Evolutionary conservation across 2,113 vertebrate species (phyloP).

Genomic region (Prunella fulvescens): DNA sequence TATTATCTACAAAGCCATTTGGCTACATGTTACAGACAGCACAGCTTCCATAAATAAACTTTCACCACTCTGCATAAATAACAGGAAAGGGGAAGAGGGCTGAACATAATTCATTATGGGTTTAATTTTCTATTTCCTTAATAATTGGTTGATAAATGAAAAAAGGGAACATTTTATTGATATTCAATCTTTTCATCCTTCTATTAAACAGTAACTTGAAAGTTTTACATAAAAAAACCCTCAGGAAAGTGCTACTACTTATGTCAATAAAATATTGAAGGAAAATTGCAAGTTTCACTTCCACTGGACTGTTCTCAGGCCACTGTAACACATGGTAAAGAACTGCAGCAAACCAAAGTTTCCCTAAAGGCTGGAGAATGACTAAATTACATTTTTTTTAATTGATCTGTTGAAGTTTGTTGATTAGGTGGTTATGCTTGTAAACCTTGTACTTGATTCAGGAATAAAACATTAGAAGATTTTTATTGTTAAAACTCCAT

Average conservation of each 20-base stretch:
- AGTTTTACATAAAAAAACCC: neutral
- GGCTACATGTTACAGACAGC: neutral
- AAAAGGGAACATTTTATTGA: neutral
- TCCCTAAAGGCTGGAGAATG: neutral
- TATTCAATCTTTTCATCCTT: neutral
- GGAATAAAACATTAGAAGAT: neutral
- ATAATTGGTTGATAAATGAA: neutral
- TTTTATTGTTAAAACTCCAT: neutral
- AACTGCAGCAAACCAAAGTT: neutral
- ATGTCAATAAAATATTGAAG: neutral
- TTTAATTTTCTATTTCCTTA: neutral
- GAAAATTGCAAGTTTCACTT: neutral
- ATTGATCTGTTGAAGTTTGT: neutral
- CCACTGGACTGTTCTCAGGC: neutral
- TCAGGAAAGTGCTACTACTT: neutral
- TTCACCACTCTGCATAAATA: neutral
- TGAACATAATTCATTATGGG: neutral
- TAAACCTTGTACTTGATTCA: neutral
- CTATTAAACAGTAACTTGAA: neutral
- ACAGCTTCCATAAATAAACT: neutral
- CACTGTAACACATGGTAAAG: neutral
- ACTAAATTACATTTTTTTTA: neutral
- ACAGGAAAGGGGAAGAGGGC: neutral
- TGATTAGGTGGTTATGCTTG: neutral
- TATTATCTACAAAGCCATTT: neutral